Base-by-base conservation (phyloP, 2,797 vertebrate species). In the Trachurus trachurus region DNA sequence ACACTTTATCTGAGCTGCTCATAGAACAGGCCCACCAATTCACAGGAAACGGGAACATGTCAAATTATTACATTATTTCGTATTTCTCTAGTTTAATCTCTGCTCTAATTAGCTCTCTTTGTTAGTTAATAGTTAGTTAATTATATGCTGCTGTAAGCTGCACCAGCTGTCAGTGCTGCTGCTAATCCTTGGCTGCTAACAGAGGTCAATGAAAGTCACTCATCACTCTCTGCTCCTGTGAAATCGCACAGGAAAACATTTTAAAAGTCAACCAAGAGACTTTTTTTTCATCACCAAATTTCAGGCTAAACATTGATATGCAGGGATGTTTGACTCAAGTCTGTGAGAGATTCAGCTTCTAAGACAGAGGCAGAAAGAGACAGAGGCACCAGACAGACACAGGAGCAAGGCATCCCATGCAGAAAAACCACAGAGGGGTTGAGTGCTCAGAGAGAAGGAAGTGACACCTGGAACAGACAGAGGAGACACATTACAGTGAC, bases 161-260 rank as follows among this genome's bases (percentile, higher is more conserved):
- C 60, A 58, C 44, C 83, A 84, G 80, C 84, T 92, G 87, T 85
- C 64, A 22, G 26, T 11, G 53, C 67, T 65, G 53, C 21, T 44
- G 76, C 69, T 81, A 72, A 84, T 87, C 78, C 76, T 69, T 4
- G 0, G n/a, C 39, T 22, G 56, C 71, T 61, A 69, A 59, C 19
- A 53, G 85, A 84, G 74, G 78, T 78, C 21, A 1, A 71, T 78
- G 66, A 52, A 73, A 58, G 79, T 74, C 66, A 5, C 44, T 53
- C 47, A 66, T 72, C 52, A 22, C 40, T 42, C 45, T 9, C 40
- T 15, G n/a, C 15, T 26, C 57, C 9, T 26, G 47, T 49, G 6
- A 58, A 68, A 59, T 58, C 47, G 64, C 62, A 72, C 70, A 58
- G 66, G 42, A 29, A 50, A 1, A 9, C 19, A 42, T 64, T 68